These are phyloP conservation scores for Callipepla squamata DNA, from an alignment of 2,113 vertebrate species.

Conservation along the genomic window DNA sequence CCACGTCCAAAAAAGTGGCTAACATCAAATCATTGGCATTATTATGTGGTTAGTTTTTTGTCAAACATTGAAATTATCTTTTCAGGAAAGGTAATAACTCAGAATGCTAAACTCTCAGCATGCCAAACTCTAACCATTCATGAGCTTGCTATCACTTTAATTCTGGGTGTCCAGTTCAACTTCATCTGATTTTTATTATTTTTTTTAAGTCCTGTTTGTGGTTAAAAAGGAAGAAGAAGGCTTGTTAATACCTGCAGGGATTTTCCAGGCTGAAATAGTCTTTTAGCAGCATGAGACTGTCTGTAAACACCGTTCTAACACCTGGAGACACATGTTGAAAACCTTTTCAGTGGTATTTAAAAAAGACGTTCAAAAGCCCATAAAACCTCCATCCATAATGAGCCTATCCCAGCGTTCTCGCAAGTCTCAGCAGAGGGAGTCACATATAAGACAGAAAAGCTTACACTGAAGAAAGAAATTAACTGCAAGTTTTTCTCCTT, in stretches of 20 bases:
- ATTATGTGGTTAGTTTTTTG: neutral
- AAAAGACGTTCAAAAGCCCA: neutral
- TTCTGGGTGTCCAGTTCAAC: neutral
- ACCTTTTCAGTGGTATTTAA: neutral
- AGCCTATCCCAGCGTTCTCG: neutral
- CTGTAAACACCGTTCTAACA: slow-evolving; percentile 31
- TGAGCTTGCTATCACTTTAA: neutral
- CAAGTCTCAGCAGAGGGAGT: neutral
- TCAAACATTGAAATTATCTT: neutral
- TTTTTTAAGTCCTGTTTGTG: neutral
- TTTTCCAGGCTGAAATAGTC: slow-evolving; percentile 29
- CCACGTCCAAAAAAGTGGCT: neutral
- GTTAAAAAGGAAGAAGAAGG: neutral
- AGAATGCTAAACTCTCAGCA: neutral
- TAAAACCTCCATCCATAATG: neutral
- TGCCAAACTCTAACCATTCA: neutral
- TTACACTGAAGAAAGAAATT: neutral
- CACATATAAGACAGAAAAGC: neutral
- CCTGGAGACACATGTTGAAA: slow-evolving; percentile 13
- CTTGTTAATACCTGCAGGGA: slow-evolving; percentile 19
- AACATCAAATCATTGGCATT: neutral
- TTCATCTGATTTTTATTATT: neutral
- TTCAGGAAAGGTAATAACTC: neutral
- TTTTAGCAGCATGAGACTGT: neutral
- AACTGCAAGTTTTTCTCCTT: neutral